phyloP scores from a whole-genome alignment of 2,113 vertebrate genomes.

The Rhadina sibilatrix region DNA sequence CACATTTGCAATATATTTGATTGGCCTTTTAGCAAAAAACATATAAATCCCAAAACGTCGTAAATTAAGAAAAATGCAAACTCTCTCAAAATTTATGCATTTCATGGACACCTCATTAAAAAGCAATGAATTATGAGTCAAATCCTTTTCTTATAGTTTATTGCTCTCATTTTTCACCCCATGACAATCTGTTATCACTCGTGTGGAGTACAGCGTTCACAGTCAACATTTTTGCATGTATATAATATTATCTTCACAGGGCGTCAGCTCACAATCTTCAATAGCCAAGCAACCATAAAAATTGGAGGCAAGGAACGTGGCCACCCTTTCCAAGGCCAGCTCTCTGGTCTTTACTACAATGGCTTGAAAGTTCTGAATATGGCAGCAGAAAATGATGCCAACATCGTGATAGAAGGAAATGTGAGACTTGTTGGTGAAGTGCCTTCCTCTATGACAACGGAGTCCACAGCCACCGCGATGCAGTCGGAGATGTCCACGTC shows the following conservation, averaged over 20 bases:
- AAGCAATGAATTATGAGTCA: conserved; percentile 94
- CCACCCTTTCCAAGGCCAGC: conserved; percentile 97
- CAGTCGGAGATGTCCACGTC: conserved; percentile 96
- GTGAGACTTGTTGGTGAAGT: conserved; percentile 97
- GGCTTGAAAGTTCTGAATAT: conserved; percentile 99
- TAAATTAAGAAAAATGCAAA: conserved; percentile 63
- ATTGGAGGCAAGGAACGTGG: conserved; percentile 96
- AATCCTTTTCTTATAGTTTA: conserved; percentile 91
- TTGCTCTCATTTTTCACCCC: conserved; percentile 91
- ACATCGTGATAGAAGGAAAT: conserved; percentile 94
- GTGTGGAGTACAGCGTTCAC: conserved; percentile 79
- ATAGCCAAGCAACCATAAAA: conserved; percentile 99
- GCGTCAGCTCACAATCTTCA: conserved; percentile 99
- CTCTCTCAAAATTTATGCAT: conserved; percentile 71
- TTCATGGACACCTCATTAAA: conserved; percentile 88
- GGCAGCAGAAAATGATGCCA: conserved; percentile 95
- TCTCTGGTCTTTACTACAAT: conserved; percentile 99
- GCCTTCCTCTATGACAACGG: conserved; percentile 96
- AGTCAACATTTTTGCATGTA: conserved; percentile 91
- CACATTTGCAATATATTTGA: conserved; percentile 69
- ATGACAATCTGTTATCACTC: conserved; percentile 88
- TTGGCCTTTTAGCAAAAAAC: conserved; percentile 90
- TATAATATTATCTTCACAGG: conserved; percentile 95
- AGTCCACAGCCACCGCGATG: conserved; percentile 95
- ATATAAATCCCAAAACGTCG: background rate